A percentile compares a stretch with the other conserved stretches of the same genome.
Conservation (phyloP, 2,888 invertebrate genomes). For the Tanypteryx hageni region DNA sequence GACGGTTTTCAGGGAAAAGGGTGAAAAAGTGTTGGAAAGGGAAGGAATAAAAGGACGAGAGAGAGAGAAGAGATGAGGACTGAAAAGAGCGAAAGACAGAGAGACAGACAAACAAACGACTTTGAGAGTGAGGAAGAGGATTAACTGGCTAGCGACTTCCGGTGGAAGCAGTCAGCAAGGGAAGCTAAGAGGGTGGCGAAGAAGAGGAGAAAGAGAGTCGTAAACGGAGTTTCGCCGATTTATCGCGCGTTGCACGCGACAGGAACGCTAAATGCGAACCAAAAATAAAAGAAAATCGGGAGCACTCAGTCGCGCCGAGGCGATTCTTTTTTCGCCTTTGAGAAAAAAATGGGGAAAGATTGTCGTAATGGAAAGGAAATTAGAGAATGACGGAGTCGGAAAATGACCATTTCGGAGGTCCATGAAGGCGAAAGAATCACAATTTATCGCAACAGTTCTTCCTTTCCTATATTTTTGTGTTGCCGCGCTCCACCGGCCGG, state of each 20-base stretch:
- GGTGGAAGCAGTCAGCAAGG: not conserved
- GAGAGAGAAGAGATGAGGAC: too few relatives aligned
- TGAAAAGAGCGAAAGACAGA: too few relatives aligned
- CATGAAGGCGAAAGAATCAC: too few relatives aligned
- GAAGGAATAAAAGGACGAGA: not conserved
- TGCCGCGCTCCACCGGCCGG: too few relatives aligned
- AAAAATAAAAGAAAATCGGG: not conserved
- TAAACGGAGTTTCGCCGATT: not conserved
- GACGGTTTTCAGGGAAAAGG: not conserved
- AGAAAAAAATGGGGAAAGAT: too few relatives aligned
- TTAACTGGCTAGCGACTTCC: not conserved
- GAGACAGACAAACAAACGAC: too few relatives aligned
- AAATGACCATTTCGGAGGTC: too few relatives aligned
- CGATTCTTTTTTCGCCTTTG: too few relatives aligned
- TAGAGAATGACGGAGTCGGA: too few relatives aligned
- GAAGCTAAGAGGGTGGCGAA: not conserved
- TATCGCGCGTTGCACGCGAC: slow-evolving; percentile 34
- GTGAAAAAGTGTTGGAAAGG: not conserved
- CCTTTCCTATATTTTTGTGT: too few relatives aligned
- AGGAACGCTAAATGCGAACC: not conserved
- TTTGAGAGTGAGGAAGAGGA: not conserved
- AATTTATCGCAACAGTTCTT: too few relatives aligned
- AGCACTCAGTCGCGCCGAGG: not conserved
- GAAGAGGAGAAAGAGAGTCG: not conserved
- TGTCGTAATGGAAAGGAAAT: too few relatives aligned